Evolutionary conservation across 2,888 invertebrate species (phyloP), one percentile per base, ranked within the genome.

Genomic region (Ypsolopha scabrella): DNA sequence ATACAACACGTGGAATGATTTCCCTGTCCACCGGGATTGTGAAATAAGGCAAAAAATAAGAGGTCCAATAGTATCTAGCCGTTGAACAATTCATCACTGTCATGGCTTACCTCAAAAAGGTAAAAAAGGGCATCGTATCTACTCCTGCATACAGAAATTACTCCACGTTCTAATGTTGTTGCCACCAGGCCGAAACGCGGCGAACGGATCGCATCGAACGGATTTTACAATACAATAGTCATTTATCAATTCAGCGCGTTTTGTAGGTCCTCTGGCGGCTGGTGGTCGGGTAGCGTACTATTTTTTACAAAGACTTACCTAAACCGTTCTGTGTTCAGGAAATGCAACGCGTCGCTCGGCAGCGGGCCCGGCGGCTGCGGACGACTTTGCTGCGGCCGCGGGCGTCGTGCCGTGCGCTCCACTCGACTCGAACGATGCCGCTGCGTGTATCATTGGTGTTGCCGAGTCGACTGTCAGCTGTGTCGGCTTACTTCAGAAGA

Each of bases 371-470:
- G 92, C 57, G 92, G 93, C 53, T 95, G 95, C 81, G 90, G 90
- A 59, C 90, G 92, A 55, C 90, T 95, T 76, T 95, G 95, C 79
- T 95, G 95, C 75, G 94, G 94, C 11, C 90, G 95, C 59, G 94
- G 95, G 34, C 91, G 93, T 68, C 85, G 88, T 57, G 92, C 92
- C 8, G 86, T 90, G 60, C 90, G 90, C 55, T 89, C 90, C 59
- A 88, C 90, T 64, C 88, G 90, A 51, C 88, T 91, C 50, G 93
- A 94, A 75, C 87, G 92, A 67, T 95, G 95, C 78, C 91, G 92
- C 68, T 95, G 95, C 87, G 93, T 93, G 74, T 94, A 94, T 83
- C 91, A 93, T 80, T 94, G 93, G 89, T 95, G 95, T 78, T 95
- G 95, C 82, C 93, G 93, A 75, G 94, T 95, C 55, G 93, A 93